Percentiles rank a stretch among this genome's conserved stretches.
These are phyloP conservation scores for Miichthys miiuy DNA, from an alignment of 2,797 vertebrate genomes.

Conservation along the genomic window DNA sequence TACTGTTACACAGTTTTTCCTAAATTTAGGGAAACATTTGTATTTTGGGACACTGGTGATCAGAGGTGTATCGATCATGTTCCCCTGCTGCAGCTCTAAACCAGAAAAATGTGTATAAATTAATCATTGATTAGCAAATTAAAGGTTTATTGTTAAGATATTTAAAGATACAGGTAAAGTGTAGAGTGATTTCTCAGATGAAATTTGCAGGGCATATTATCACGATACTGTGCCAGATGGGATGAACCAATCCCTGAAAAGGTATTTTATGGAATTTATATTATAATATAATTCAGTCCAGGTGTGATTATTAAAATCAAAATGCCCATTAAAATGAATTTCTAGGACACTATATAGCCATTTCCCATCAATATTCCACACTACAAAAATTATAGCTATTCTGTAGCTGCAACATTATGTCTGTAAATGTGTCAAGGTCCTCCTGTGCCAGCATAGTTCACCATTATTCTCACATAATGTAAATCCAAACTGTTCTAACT, in stretches of 20 bases:
- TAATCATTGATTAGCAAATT: constrained; percentile 19
- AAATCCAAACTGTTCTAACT: constrained; percentile 23
- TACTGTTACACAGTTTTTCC: constrained; percentile 50
- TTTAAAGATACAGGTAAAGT: constrained; percentile 4
- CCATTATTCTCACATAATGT: constrained; percentile 24
- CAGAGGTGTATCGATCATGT: constrained; percentile 16
- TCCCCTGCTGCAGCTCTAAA: constrained; percentile 34
- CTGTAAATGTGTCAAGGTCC: constrained; percentile 43
- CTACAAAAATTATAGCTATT: constrained; percentile 24
- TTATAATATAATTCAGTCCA: constrained; percentile 30
- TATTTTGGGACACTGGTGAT: constrained; percentile 45
- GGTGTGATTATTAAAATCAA: constrained; percentile 22
- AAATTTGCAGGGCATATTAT: constrained; percentile 34
- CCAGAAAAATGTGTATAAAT: constrained; percentile 4
- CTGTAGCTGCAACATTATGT: constrained; percentile 37
- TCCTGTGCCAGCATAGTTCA: constrained; percentile 30
- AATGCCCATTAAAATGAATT: constrained; percentile 26
- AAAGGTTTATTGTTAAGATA: constrained; percentile 21
- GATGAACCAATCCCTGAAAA: constrained; percentile 17
- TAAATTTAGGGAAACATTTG: constrained; percentile 46
- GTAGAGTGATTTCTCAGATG: constrained; percentile 21
- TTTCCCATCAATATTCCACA: constrained; percentile 28
- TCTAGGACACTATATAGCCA: constrained; percentile 25
- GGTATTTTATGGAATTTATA: constrained; percentile 36
- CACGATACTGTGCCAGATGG: constrained; percentile 12